A percentile compares a stretch with the other conserved stretches of the same genome.
phyloP scores from a whole-genome alignment of 2,113 vertebrate genomes.

The Halichoeres trimaculatus region DNA sequence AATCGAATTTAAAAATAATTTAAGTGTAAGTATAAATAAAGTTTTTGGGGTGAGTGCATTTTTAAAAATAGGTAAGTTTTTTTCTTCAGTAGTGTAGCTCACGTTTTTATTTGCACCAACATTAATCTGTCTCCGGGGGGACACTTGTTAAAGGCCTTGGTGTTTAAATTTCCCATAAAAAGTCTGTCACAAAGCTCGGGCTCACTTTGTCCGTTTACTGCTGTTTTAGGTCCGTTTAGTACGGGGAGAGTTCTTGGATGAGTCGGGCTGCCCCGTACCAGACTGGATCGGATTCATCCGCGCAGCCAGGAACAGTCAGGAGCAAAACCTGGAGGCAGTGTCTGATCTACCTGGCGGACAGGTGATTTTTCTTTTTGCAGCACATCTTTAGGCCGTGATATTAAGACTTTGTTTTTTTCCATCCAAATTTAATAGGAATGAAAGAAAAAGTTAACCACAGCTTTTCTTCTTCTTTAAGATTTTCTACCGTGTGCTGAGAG shows the following conservation, averaged over 20 bases:
- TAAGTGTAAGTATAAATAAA: rapidly evolving
- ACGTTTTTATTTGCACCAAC: not conserved
- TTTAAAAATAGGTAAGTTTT: not conserved
- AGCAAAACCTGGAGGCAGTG: constrained; percentile 95
- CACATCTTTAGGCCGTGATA: not conserved
- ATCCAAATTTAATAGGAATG: too few species aligned
- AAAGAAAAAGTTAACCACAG: not conserved
- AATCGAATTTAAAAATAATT: not conserved
- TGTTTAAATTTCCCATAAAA: not conserved
- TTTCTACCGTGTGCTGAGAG: constrained; percentile 92
- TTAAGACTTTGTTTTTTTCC: too few species aligned
- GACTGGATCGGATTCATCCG: constrained; percentile 98
- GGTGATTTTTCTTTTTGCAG: constrained; percentile 79
- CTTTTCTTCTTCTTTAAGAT: constrained; percentile 80
- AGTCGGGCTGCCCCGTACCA: constrained; percentile 89
- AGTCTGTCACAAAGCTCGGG: not conserved
- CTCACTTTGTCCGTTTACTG: not conserved
- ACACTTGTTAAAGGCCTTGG: too few species aligned
- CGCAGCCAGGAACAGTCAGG: constrained; percentile 92
- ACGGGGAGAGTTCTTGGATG: constrained; percentile 94
- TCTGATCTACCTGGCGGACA: constrained; percentile 97
- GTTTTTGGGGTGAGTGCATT: rapidly evolving
- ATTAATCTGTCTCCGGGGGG: not conserved
- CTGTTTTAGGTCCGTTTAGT: constrained; percentile 89
- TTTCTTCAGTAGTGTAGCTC: not conserved